Evolutionary conservation across 1,140 invertebrate genomes (phyloP).

Genomic region (Calephelis nemesis): DNA sequence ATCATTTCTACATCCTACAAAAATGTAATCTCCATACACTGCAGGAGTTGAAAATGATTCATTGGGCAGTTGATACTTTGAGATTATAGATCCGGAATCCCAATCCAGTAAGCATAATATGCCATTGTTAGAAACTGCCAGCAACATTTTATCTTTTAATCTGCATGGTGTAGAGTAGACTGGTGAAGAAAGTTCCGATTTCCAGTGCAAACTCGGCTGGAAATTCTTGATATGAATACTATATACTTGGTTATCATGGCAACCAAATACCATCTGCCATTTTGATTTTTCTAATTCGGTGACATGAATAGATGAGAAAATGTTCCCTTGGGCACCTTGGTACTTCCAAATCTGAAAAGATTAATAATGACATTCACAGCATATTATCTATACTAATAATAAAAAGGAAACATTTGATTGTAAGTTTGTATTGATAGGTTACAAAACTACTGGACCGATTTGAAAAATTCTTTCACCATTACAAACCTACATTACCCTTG

Average conservation of each 20-base stretch:
- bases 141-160: constrained; percentile 60
- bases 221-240: constrained; percentile 67
- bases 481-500: constrained; percentile 10
- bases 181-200: constrained; percentile 71
- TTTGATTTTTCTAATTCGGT: constrained; percentile 51
- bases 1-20: constrained; percentile 87
- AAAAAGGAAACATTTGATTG: background rate
- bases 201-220: constrained; percentile 64
- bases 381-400: too few relatives aligned
- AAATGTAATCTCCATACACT: constrained; percentile 76
- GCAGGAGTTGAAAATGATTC: constrained; percentile 87
- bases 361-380: too few relatives aligned
- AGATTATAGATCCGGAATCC: constrained; percentile 68
- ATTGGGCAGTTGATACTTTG: constrained; percentile 74
- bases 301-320: constrained; percentile 83
- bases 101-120: constrained; percentile 79
- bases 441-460: background rate
- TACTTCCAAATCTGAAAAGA: constrained; percentile 82
- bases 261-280: constrained; percentile 81
- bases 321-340: constrained; percentile 77
- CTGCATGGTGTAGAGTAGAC: constrained; percentile 83
- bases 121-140: constrained; percentile 80
- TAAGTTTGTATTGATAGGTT: background rate
- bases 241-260: constrained; percentile 82
- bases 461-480: too few relatives aligned